Conservation (phyloP, 2,888 invertebrate species). For the Neocrepidodera transversa region DNA sequence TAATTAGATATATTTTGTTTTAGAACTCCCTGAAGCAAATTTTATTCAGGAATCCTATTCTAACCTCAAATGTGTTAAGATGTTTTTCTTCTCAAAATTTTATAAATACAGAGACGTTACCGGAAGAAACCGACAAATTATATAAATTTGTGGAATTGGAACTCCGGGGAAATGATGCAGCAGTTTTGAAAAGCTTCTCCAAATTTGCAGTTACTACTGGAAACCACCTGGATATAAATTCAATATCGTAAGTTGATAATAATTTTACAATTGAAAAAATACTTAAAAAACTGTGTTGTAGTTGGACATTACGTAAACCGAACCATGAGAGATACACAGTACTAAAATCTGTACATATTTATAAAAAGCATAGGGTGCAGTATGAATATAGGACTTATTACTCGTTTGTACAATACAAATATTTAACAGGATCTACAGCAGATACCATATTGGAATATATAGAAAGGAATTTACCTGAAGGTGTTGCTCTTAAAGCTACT, state of each 20-base stretch:
- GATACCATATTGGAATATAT: constrained; percentile 96
- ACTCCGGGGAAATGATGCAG: constrained; percentile 85
- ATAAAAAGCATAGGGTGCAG: constrained; percentile 93
- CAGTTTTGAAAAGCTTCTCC: constrained; percentile 87
- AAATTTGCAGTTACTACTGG: constrained; percentile 85
- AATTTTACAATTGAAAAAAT: constrained; percentile 12
- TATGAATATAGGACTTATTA: constrained; percentile 96
- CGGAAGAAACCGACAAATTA: constrained; percentile 72
- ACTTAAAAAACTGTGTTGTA: constrained; percentile 59
- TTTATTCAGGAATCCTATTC: not conserved
- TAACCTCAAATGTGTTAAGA: not conserved
- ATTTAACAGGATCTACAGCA: constrained; percentile 93
- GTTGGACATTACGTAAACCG: constrained; percentile 76
- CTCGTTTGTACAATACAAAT: constrained; percentile 80
- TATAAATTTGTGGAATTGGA: constrained; percentile 86
- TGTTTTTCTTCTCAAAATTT: not conserved
- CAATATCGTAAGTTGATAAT: constrained; percentile 69
- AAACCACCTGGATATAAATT: constrained; percentile 77
- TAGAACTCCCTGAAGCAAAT: constrained; percentile 1
- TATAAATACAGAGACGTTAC: not conserved
- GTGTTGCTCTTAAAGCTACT: constrained; percentile 90
- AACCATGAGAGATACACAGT: constrained; percentile 80
- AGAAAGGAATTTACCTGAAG: constrained; percentile 96
- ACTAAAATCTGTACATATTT: constrained; percentile 86
- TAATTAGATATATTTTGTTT: not conserved